Conservation (phyloP, 2,888 invertebrate species). For the Tridacna gigas region DNA sequence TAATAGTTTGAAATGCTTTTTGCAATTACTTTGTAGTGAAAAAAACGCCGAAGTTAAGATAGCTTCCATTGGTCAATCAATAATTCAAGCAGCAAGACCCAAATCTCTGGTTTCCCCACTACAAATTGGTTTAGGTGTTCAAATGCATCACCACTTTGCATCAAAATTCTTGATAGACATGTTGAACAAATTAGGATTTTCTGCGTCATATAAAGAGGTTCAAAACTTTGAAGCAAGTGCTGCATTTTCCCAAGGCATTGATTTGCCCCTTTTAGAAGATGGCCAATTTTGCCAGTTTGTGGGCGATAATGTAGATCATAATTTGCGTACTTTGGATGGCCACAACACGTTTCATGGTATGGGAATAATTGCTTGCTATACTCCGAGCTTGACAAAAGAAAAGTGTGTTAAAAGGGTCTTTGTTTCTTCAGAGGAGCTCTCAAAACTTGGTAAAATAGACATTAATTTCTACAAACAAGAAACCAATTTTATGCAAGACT, state of each 20-base stretch:
- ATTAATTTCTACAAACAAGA: neutral
- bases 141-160: slow-evolving; percentile 55
- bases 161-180: slow-evolving; percentile 65
- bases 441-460: slow-evolving; percentile 10
- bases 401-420: neutral
- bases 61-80: slow-evolving; percentile 64
- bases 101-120: slow-evolving; percentile 51
- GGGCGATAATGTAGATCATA: slow-evolving; percentile 74
- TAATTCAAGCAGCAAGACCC: slow-evolving; percentile 60
- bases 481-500: neutral
- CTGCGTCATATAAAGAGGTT: slow-evolving; percentile 58
- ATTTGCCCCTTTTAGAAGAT: slow-evolving; percentile 25
- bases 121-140: slow-evolving; percentile 63
- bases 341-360: slow-evolving; percentile 70
- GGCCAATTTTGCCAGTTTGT: slow-evolving; percentile 58
- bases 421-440: slow-evolving; percentile 1
- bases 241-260: slow-evolving; percentile 34
- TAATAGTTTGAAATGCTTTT: slow-evolving; percentile 33
- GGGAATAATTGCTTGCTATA: slow-evolving; percentile 66
- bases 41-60: slow-evolving; percentile 45
- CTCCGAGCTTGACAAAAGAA: slow-evolving; percentile 51
- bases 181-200: slow-evolving; percentile 62
- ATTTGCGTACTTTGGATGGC: slow-evolving; percentile 67
- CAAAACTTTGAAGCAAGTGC: slow-evolving; percentile 55
- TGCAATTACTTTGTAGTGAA: slow-evolving; percentile 35